phyloP scores from a whole-genome alignment of 2,113 vertebrate genomes.

The Panthera uncia region DNA sequence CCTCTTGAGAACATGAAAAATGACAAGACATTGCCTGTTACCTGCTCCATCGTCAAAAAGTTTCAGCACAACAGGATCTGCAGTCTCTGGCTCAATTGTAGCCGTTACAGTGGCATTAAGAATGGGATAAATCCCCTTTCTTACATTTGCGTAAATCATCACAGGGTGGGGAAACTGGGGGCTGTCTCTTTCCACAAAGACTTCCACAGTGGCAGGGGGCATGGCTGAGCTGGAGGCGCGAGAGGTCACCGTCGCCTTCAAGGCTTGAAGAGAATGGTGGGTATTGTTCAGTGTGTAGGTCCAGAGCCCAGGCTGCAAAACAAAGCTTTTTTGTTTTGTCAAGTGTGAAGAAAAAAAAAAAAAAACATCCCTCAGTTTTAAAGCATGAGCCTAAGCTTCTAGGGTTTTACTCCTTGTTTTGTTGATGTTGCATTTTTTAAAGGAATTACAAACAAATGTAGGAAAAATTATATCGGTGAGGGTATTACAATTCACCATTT shows the following conservation, averaged over 20 bases:
- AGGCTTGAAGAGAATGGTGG: slow-evolving; percentile 57
- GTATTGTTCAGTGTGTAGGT: slow-evolving; percentile 78
- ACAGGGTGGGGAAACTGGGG: slow-evolving; percentile 73
- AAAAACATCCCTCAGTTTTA: not conserved
- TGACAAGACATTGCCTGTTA: slow-evolving; percentile 45
- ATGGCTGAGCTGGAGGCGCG: slow-evolving; percentile 56
- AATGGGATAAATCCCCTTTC: slow-evolving; percentile 79
- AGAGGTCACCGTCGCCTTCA: slow-evolving; percentile 81
- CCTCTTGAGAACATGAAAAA: not conserved
- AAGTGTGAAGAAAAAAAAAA: not conserved
- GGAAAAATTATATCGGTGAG: not conserved
- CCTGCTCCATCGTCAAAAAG: slow-evolving; percentile 85
- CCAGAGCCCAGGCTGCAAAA: slow-evolving; percentile 82
- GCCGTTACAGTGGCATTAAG: slow-evolving; percentile 81
- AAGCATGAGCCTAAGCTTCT: not conserved
- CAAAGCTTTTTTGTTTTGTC: slow-evolving; percentile 52
- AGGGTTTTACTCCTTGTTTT: not conserved
- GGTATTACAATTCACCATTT: not conserved
- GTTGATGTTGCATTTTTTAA: not conserved
- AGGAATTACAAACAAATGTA: not conserved
- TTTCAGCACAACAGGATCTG: slow-evolving; percentile 47
- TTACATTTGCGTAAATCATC: slow-evolving; percentile 81
- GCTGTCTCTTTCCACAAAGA: slow-evolving; percentile 71
- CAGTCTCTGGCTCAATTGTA: slow-evolving; percentile 74
- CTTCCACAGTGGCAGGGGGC: slow-evolving; percentile 73